Evolutionary conservation across 2,797 vertebrate genomes (phyloP), one percentile per base, ranked within the genome.

Genomic region (Neosalanx taihuensis): DNA sequence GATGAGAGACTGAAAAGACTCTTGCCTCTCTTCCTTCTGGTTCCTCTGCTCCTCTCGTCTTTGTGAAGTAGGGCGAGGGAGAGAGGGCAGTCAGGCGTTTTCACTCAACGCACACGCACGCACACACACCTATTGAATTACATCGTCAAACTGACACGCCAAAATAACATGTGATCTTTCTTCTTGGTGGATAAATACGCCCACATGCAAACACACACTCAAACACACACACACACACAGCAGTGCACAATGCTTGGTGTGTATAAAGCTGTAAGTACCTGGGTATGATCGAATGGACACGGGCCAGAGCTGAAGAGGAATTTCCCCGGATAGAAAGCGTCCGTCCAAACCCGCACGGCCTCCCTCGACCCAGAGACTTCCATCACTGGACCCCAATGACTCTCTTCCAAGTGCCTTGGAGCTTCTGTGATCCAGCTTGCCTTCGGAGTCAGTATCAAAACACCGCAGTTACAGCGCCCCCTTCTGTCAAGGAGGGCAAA

Each of bases 361-460:
- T 75, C 77, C 78, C 78, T 81, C 79, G 82, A 88, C 83, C 89
- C 77, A 76, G 87, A 89, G 81, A 87, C 83, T 83, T 78, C 75
- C 82, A 78, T 86, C 80, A 84, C 84, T 86, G 86, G 87, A 90
- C 78, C 84, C 90, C 84, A 89, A 84, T 91, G 89, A 92, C 90
- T 95, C 91, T 91, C 88, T 94, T 94, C 94, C 92, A 98, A 97
- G 97, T 98, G 97, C 97, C 97, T 99, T 97, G 92, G 92, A 94
- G 91, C 89, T 89, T 88, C 85, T 81, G 93, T 89, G 91, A 85
- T 86, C 86, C 92, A 93, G 93, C 89, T 91, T 93, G 91, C 93
- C 72, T 89, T 95, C 92, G 92, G 94, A 94, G 91, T 92, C 91
- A 70, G 76, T 74, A 91, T 93, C 84, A 82, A 91, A 93, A 90